Conservation (phyloP, 2,888 invertebrate species). For the Nomada goodeniana region DNA sequence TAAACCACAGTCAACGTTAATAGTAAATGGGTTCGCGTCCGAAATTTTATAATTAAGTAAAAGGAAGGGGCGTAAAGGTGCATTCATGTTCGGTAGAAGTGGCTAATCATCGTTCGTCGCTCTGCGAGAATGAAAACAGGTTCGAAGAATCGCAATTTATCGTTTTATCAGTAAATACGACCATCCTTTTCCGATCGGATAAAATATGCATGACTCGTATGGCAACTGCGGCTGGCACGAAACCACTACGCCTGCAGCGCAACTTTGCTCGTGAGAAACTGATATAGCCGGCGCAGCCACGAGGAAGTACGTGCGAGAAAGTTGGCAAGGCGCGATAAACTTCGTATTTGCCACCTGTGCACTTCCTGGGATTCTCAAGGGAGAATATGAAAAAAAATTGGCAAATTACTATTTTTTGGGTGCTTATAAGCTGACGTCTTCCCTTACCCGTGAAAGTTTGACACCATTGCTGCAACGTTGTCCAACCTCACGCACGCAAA, state of each 20-base stretch:
- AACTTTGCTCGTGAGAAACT: conserved; percentile 31
- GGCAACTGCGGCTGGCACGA: conserved; percentile 12
- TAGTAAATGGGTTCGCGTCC: too few species aligned
- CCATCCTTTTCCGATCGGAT: conserved; percentile 70
- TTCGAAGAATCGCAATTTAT: conserved; percentile 68
- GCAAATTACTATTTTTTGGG: background rate
- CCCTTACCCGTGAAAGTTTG: background rate
- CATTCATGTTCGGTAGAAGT: background rate
- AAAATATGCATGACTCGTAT: conserved; percentile 65
- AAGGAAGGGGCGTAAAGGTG: too few species aligned
- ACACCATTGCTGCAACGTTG: background rate
- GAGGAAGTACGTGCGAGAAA: conserved; percentile 40
- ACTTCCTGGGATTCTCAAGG: conserved; percentile 24
- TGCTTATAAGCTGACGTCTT: too few species aligned
- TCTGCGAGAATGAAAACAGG: conserved; percentile 3
- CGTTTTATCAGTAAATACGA: conserved; percentile 61
- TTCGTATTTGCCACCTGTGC: conserved; percentile 44
- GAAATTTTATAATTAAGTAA: too few species aligned
- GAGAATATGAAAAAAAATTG: background rate
- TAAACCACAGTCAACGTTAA: too few species aligned
- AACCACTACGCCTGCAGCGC: conserved; percentile 25
- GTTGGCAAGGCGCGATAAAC: conserved; percentile 38
- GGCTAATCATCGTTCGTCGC: background rate
- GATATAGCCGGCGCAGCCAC: conserved; percentile 12
- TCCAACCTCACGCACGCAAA: background rate